These are phyloP conservation scores for Taxidea taxus DNA, from an alignment of 2,113 vertebrate species.

Conservation along the genomic window DNA sequence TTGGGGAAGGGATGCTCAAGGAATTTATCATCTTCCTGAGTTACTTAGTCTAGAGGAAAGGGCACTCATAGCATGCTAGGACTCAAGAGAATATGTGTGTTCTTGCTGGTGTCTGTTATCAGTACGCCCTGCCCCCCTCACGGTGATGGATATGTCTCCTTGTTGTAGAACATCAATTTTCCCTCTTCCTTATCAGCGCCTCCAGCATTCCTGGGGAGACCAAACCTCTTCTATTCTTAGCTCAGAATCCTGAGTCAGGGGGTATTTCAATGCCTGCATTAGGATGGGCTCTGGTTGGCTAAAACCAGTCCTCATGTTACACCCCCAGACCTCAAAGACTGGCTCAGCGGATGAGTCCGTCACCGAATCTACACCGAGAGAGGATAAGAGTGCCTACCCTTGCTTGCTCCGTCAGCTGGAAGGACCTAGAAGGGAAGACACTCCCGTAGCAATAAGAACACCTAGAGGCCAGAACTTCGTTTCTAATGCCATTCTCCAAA, in stretches of 20 bases:
- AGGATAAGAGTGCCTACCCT: fast-evolving
- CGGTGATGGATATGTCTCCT: fast-evolving
- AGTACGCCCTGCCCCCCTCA: fast-evolving
- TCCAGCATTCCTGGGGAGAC: background rate
- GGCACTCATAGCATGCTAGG: too few species aligned
- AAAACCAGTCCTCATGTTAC: fast-evolving
- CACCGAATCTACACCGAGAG: fast-evolving
- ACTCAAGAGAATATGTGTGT: fast-evolving
- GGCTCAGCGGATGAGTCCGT: fast-evolving
- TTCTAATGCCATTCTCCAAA: fast-evolving
- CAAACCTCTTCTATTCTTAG: background rate
- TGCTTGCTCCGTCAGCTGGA: background rate
- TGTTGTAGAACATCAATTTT: too few species aligned
- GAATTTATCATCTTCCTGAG: background rate
- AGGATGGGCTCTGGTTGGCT: background rate
- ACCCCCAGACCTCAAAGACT: fast-evolving
- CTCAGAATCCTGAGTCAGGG: background rate
- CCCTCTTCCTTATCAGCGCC: background rate
- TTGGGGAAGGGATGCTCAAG: background rate
- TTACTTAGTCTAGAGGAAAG: background rate
- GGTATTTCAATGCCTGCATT: background rate
- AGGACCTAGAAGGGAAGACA: background rate
- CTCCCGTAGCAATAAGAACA: fast-evolving
- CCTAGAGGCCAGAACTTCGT: too few species aligned
- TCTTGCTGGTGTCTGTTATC: too few species aligned